A percentile compares a stretch with the other conserved stretches of the same genome.
These are phyloP conservation scores for Stichopus horrens DNA, from an alignment of 53 echinoderm and acorn worm genomes.

Conservation along the genomic window DNA sequence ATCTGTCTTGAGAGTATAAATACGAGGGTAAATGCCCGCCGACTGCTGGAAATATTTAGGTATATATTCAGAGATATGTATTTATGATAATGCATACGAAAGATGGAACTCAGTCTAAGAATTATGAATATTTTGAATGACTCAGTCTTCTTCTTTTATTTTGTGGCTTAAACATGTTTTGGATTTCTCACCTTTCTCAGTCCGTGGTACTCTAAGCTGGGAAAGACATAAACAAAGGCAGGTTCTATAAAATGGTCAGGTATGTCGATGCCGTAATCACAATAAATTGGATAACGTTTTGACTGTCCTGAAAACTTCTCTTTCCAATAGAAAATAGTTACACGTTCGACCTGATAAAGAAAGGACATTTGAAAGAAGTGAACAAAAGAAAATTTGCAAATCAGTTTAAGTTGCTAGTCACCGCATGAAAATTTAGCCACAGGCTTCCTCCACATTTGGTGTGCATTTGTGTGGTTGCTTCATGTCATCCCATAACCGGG, in stretches of 20 bases:
- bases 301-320: background rate
- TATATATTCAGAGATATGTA: no score
- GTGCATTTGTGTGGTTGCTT: no score
- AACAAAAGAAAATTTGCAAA: no score
- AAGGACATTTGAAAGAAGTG: no score
- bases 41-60: no score
- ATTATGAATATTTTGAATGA: background rate
- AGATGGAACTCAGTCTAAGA: background rate
- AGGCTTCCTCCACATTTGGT: no score
- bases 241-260: background rate
- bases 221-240: background rate
- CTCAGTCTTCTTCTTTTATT: background rate
- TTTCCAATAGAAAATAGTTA: slow-evolving; percentile 25
- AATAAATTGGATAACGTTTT: background rate
- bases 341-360: background rate
- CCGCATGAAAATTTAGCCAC: no score
- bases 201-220: background rate
- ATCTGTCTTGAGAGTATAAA: background rate
- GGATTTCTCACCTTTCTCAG: background rate
- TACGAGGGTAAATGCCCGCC: no score
- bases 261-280: background rate
- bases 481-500: no score
- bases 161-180: background rate
- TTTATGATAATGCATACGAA: background rate
- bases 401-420: no score